Base-by-base conservation (phyloP, 2,888 invertebrate genomes). In the Buathra laborator region DNA sequence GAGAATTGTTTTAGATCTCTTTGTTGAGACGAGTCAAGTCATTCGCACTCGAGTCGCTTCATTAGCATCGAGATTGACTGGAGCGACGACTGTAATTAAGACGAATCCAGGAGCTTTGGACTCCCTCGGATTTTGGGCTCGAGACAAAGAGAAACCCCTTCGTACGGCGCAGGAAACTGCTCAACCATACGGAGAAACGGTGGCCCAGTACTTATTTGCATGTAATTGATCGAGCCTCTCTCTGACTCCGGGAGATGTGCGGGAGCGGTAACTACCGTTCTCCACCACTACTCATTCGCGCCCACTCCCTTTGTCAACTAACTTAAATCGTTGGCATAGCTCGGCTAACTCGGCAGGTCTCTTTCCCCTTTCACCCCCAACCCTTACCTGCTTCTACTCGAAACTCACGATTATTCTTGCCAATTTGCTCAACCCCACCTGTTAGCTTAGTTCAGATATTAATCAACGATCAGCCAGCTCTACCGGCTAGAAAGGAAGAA, bases 21-120 rank as follows among this genome's bases (percentile, higher is more conserved):
- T 70, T 16, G 51, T 59, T 78, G 75, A 37, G 19, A 29, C 16
- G 37, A 6, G 12, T 37, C 46, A 64, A 70, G 66, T 81, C 75
- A 78, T 78, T 81, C 70, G 64, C 72, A 70, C 77, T 51, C 87
- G 86, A 87, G 89, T 89, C 88, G 89, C 90, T 92, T 92, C 92
- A 94, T 94, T 94, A 93, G 92, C 93, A 94, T 94, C 90, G 93
- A 94, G 92, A 94, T 94, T 94, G 93, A 93, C 92, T 93, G 91
- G 91, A 92, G 37, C 37, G 93, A 92, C 92, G 92, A 92, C 90
- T 92, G 93, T 92, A 93, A 94, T 94, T 92, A 93, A 93, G 93
- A 93, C 90, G 92, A 91, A 90, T 87, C 90, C 90, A 86, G 76
- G 86, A 87, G 91, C 92, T 92, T 92, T 92, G 91, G 86, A 83